Base-by-base conservation (phyloP, 2,888 invertebrate genomes). In the Colletes collaris region DNA sequence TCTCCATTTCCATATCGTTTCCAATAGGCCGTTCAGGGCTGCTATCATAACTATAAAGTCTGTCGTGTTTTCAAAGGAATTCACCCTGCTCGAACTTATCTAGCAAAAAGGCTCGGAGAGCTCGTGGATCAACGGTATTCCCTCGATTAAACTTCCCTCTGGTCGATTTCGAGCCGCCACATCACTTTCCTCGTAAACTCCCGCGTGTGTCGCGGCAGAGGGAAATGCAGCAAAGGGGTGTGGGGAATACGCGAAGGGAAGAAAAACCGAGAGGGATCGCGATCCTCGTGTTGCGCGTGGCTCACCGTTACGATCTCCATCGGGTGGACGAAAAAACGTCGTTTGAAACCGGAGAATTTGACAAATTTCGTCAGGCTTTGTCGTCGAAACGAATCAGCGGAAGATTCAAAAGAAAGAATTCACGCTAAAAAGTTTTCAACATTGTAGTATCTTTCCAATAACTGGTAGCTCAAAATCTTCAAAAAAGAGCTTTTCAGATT, bases 361-460 rank as follows among this genome's bases (percentile, higher is more conserved):
- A 82, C 81, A 66, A 83, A 83, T 67, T 76, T 76, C 63, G 60
- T 40, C n/a, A 53, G 75, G 37, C 73, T 79, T 76, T 79, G 83
- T 79, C 79, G 63, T 72, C 50, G 40, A 56, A 65, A 81, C 56
- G 66, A 69, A 81, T 72, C 58, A 72, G 40, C 53, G 52, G 69
- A 72, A 66, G 79, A 81, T 81, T 64, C 49, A 40, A 52, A 10
- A 13, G 13, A 44, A 67, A 66, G 59, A 64, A 13, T 46, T 3
- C 56, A 6, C 40, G 13, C 5, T 6, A 59, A 52, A 40, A 69
- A 78, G 40, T 69, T 75, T 66, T 50, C 66, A 46, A 11, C 53
- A 8, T 50, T 46, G 53, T 56, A 10, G 59, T 27, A 27, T 27
- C 44, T 13, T 50, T 4, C 5, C 4, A 5, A 40, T 40, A 67